Conservation (phyloP, 2,113 vertebrate species). For the Xenopus borealis region DNA sequence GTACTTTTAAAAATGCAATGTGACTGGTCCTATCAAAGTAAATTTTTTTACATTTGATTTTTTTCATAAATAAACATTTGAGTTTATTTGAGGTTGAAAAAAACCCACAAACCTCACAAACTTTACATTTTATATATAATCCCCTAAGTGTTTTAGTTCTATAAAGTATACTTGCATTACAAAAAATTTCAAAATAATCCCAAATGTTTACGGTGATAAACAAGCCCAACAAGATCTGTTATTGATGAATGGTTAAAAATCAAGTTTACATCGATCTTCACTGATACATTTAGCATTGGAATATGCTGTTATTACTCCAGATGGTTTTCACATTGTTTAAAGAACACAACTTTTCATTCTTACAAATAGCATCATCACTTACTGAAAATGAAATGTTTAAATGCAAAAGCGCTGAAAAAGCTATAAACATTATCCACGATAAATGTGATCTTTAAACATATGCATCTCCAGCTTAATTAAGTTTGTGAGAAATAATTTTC, state of each 20-base stretch:
- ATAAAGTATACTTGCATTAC: too few species aligned
- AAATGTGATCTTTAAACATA: conserved; percentile 1
- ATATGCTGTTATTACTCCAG: neutral
- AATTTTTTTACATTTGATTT: too few species aligned
- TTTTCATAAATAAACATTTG: too few species aligned
- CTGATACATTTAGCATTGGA: neutral
- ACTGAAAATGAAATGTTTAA: neutral
- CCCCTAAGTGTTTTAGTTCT: too few species aligned
- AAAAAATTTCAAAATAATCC: too few species aligned
- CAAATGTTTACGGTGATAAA: too few species aligned
- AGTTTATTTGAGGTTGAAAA: too few species aligned
- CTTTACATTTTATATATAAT: too few species aligned
- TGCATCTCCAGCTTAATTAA: conserved; percentile 3
- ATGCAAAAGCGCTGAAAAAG: neutral
- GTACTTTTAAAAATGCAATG: too few species aligned
- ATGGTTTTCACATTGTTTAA: neutral
- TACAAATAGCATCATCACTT: conserved; percentile 3
- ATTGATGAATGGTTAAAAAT: neutral
- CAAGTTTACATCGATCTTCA: neutral
- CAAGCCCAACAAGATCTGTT: too few species aligned
- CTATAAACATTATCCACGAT: neutral
- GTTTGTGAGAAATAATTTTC: conserved; percentile 1
- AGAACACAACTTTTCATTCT: conserved; percentile 5
- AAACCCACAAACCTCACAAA: too few species aligned
- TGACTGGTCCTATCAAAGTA: too few species aligned